Base-by-base conservation (phyloP, 53 echinoderm and acorn worm species). In the Antedon mediterranea region DNA sequence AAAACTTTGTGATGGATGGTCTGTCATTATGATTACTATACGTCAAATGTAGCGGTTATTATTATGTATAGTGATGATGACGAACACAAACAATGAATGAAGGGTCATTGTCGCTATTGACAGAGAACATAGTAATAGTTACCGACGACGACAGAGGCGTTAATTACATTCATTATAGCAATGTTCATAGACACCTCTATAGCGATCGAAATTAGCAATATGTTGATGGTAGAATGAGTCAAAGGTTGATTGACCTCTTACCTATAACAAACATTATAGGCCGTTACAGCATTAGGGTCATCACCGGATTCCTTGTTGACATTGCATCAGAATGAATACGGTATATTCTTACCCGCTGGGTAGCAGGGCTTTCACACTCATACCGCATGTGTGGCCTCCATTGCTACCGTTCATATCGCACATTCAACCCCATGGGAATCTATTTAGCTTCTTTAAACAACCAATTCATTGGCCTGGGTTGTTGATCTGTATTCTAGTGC, bases 321-420 rank as follows among this genome's bases (percentile, higher is more conserved):
- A 57, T 57, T 57, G 9, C 23, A 18, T 26, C 57, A 57, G 57
- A 57, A 57, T 18, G 57, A 57, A 18, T 57, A 26, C 23, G 57
- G 57, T 57, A n/a, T n/a, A 57, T 57, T 57, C 57, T 57, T 11
- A 57, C 57, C 57, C 57, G 57, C 57, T 57, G 57, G 57, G 57
- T 57, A 57, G 57, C 57, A 57, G 57, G 57, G 57, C 57, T 57
- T 57, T 57, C 57, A 57, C 57, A 57, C 57, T 57, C n/a, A n/a
- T n/a, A 57, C 57, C 57, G 57, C 57, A 57, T 57, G 57, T 57
- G 57, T 57, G 57, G 57, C 57, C 57, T 23, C 15, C 11, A 37
- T 57, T 18, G 57, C 57, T 57, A 26, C 14, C 57, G 9, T 57
- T 18, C 57, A 8, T 57, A 57, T 57, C 23, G 20, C 57, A 57